These are phyloP conservation scores for Psittacula derbiana DNA, from an alignment of 2,797 vertebrate genomes.

Conservation along the genomic window DNA sequence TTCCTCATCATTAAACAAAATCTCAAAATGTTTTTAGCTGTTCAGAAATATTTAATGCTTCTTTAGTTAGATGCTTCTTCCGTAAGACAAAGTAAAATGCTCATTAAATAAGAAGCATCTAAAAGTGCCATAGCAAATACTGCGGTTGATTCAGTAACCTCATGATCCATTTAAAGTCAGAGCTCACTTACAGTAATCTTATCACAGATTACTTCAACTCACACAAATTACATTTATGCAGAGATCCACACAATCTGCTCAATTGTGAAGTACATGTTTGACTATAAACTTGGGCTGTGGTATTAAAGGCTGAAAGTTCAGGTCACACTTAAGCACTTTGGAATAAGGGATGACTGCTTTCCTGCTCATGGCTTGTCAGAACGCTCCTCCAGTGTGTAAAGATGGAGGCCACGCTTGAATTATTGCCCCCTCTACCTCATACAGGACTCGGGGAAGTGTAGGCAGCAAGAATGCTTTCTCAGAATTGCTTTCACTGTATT, in stretches of 20 bases:
- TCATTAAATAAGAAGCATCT: background rate
- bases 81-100: background rate
- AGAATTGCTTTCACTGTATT: background rate
- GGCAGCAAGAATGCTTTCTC: background rate
- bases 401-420: background rate
- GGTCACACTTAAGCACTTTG: background rate
- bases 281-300: background rate
- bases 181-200: background rate
- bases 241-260: rapidly evolving
- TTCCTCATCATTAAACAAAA: background rate
- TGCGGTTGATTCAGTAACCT: background rate
- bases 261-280: background rate
- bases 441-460: rapidly evolving
- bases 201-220: background rate
- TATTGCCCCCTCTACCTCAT: background rate
- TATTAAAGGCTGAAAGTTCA: background rate
- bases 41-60: background rate
- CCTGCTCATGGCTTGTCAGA: background rate
- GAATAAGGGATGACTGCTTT: background rate
- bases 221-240: background rate
- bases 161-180: background rate
- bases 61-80: background rate
- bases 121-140: background rate
- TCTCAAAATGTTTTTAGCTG: background rate
- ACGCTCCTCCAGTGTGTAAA: background rate